Conservation (phyloP, 2,888 invertebrate species). For the Anodontia alba region DNA sequence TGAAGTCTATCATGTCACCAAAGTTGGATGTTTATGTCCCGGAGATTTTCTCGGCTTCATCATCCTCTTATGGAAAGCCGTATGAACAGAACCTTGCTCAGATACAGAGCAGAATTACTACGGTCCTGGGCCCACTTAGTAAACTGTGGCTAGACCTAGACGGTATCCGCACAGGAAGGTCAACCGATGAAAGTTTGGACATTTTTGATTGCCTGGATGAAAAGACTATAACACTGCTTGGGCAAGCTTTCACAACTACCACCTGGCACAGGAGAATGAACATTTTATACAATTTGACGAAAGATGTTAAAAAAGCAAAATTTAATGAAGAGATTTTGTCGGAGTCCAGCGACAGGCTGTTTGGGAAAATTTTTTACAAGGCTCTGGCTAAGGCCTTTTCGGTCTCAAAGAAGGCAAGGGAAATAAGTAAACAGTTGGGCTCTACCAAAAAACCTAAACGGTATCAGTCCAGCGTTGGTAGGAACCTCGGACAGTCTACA, state of each 20-base stretch:
- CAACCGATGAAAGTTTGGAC: neutral
- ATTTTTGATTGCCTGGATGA: neutral
- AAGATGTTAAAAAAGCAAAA: neutral
- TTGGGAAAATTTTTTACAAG: neutral
- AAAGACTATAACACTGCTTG: neutral
- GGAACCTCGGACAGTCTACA: too few relatives aligned
- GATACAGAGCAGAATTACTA: neutral
- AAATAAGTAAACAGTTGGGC: neutral
- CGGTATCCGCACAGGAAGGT: neutral
- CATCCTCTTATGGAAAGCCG: neutral
- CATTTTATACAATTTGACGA: neutral
- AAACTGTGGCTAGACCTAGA: neutral
- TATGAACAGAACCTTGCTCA: neutral
- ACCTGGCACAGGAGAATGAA: neutral
- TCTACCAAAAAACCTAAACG: too few relatives aligned
- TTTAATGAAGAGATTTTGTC: neutral
- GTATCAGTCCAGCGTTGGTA: too few relatives aligned
- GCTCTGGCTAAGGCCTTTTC: neutral
- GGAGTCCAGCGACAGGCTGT: neutral
- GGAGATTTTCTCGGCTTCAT: neutral
- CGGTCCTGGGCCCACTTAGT: neutral
- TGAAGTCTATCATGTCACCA: neutral
- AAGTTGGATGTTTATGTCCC: neutral
- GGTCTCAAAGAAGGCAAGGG: neutral
- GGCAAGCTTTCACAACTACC: neutral